A percentile compares a stretch with the other conserved stretches of the same genome.
Conservation (phyloP, 2,113 vertebrate species). For the Chloropsis cyanopogon region DNA sequence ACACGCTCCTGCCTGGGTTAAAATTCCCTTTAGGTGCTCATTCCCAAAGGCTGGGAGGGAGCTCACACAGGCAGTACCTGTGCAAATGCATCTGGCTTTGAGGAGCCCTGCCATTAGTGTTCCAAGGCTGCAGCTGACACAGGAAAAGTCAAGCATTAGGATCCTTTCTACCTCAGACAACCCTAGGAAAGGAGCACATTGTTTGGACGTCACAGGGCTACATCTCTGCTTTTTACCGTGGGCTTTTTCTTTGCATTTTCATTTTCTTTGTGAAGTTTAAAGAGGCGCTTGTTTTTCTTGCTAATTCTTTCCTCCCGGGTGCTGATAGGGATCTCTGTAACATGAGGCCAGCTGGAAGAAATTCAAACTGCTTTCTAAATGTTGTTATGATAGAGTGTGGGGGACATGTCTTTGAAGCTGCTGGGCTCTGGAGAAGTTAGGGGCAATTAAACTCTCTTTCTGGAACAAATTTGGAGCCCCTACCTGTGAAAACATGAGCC, state of each 20-base stretch:
- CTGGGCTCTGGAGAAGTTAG: conserved; percentile 14
- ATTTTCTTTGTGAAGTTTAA: conserved; percentile 47
- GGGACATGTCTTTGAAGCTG: conserved; percentile 53
- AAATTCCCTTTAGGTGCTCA: not conserved
- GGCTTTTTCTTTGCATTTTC: conserved; percentile 25
- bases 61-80: not conserved
- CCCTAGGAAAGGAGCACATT: not conserved
- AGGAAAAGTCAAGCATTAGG: not conserved
- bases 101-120: not conserved
- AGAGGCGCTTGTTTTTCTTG: conserved; percentile 18
- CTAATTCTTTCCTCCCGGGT: conserved; percentile 46
- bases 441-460: not conserved
- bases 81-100: not conserved
- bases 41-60: not conserved
- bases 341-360: conserved; percentile 36
- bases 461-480: not conserved
- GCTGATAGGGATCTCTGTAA: conserved; percentile 48
- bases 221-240: not conserved
- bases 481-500: not conserved
- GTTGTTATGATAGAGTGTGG: conserved; percentile 36
- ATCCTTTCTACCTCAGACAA: conserved; percentile 35
- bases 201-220: not conserved
- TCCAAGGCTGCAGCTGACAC: not conserved
- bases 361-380: conserved; percentile 50
- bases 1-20: not conserved